Evolutionary conservation across 2,113 vertebrate species (phyloP), one percentile per base, ranked within the genome.

Genomic region (Rostratula benghalensis): DNA sequence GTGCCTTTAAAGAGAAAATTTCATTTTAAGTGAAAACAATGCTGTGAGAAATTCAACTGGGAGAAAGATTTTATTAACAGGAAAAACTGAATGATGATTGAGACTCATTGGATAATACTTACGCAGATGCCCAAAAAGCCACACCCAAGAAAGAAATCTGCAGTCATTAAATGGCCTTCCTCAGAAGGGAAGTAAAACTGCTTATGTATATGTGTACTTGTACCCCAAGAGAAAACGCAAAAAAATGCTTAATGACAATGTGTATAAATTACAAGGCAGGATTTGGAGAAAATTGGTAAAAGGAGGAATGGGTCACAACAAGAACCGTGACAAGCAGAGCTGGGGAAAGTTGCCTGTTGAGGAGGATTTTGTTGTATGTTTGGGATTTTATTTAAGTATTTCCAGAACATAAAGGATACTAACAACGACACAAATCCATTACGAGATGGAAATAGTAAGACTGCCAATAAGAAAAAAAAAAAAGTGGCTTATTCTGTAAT

Each of bases 31-130:
- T 69, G 86, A 91, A 90, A 95, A 95, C 91, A 85, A 90, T 93
- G 57, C n/a, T 91, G 89, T 54, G 82, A 84, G 57, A 91, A 96
- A 91, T 81, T 94, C 81, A 96, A 3, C 33, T 50, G 83, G 64
- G 77, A 89, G 57, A 87, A 87, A 41, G 61, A 33, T 13, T 87
- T 91, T 91, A 93, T 94, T 84, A 95, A 61, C 54, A 87, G 57
- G 75, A 85, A 94, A 85, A 91, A 91, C 27, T 57, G 59, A 93
- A 91, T 3, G n/a, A 87, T 91, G 65, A 82, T 78, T 91, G 84
- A 85, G n/a, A 90, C 79, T 93, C 77, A 90, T 82, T 95, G 81
- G 89, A 89, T 94, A 93, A 91, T 79, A 90, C 77, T 83, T 91
- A 69, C 90, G 65, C 1, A 7, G 53, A 91, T 83, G 57, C 84